Base-by-base conservation (phyloP, 2,888 invertebrate genomes). In the Bimastos eiseni region DNA sequence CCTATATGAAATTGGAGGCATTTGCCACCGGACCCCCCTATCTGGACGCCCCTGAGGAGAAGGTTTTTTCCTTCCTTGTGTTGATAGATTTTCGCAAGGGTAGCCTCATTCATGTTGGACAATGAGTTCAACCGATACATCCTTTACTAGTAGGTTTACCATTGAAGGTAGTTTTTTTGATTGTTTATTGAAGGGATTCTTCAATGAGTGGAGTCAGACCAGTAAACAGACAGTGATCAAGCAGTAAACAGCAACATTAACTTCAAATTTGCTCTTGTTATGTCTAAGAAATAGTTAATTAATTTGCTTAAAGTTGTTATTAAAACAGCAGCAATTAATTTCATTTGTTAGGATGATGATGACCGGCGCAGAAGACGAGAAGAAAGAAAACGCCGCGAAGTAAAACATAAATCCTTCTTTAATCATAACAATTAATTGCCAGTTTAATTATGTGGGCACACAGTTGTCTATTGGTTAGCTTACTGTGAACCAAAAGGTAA, bases 341-440 rank as follows among this genome's bases (percentile, higher is more conserved):
- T 70, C 70, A n/a, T 8, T 36, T 86, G 19, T 86, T 37, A 86
- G 86, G 86, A 86, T 34, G 86, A 86, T 24, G 36, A 86, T 1
- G 86, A 86, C 24, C 17, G 86, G 24, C 34, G 86, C 6, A 86
- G 11, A 24, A 30, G 86, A 24, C 19, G 86, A 33, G 86, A 86
- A 37, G 86, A 86, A 34, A 34, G 86, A 86, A 86, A 86, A 86
- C 86, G 86, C 86, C 86, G 86, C 36, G 86, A 86, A 37, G 86
- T 86, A 86, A 24, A 86, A 37, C 70, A n/a, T n/a, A n/a, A n/a
- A n/a, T 70, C 30, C 8, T 70, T 70, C 70, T n/a, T 70, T 70
- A n/a, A 70, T n/a, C 70, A 70, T n/a, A 55, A 70, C n/a, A n/a
- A n/a, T 8, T n/a, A 70, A n/a, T 13, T 70, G n/a, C 70, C 70